These are phyloP conservation scores for Brachionus sp. DNA, from an alignment of 1,140 invertebrate species.

Conservation along the genomic window DNA sequence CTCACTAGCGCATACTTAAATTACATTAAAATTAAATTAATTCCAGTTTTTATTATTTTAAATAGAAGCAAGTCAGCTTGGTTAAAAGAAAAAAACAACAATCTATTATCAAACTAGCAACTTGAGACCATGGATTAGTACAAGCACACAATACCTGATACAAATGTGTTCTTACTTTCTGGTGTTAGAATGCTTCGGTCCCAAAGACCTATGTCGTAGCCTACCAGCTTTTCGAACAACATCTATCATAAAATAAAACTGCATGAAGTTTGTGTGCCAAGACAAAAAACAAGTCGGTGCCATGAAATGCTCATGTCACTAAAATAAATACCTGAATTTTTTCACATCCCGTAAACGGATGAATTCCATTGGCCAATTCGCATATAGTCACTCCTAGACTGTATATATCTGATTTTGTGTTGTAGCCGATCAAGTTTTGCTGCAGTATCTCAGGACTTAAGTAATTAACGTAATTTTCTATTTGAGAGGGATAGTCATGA, in stretches of 20 bases:
- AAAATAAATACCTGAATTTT: conserved; percentile 17
- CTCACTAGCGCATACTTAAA: conserved; percentile 28
- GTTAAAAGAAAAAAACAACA: not conserved
- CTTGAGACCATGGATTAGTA: not conserved
- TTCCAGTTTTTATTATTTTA: not conserved
- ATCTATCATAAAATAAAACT: conserved; percentile 11
- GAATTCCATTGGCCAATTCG: conserved; percentile 81
- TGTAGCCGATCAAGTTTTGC: conserved; percentile 82
- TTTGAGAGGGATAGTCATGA: conserved; percentile 71
- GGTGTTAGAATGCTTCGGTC: conserved; percentile 30
- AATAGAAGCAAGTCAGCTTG: not conserved
- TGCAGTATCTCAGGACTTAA: conserved; percentile 82
- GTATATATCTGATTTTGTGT: conserved; percentile 82
- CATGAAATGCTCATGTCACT: not conserved
- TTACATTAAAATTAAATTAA: not conserved
- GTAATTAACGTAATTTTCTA: conserved; percentile 74
- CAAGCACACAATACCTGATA: conserved; percentile 36
- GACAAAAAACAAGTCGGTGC: not conserved
- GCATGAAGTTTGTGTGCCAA: not conserved
- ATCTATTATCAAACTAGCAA: not conserved
- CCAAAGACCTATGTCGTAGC: conserved; percentile 43
- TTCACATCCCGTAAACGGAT: conserved; percentile 69
- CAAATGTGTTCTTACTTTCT: conserved; percentile 44
- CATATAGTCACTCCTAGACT: conserved; percentile 80
- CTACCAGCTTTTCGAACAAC: conserved; percentile 41